phyloP scores from a whole-genome alignment of 2,888 invertebrate genomes.

The Abrostola triplasia region DNA sequence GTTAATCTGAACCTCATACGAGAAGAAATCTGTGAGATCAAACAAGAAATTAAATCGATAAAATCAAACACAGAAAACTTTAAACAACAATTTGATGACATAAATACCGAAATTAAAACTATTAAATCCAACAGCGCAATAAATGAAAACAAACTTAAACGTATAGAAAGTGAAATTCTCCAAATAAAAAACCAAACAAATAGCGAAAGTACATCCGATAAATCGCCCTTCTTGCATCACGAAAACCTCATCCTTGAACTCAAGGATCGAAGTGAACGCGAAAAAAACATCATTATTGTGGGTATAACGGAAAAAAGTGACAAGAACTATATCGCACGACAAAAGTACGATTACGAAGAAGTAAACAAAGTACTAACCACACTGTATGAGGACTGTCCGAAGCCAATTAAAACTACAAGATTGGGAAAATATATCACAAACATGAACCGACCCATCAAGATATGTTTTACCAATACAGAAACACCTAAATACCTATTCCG shows the following conservation, averaged over 20 bases:
- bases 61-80: constrained; percentile 33
- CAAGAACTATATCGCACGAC: constrained; percentile 26
- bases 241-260: constrained; percentile 29
- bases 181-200: constrained; percentile 12
- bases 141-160: constrained; percentile 12
- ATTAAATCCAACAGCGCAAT: constrained; percentile 10
- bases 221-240: constrained; percentile 11
- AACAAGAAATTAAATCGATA: constrained; percentile 37
- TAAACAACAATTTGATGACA: constrained; percentile 7
- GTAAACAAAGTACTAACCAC: constrained; percentile 21
- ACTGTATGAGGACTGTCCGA: constrained; percentile 32
- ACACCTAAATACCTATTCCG: constrained; percentile 34
- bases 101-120: constrained; percentile 12
- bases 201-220: background rate
- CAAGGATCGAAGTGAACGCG: no score
- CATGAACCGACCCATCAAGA: constrained; percentile 45
- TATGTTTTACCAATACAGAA: constrained; percentile 29
- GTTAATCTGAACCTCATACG: constrained; percentile 28
- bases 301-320: constrained; percentile 44
- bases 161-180: constrained; percentile 11
- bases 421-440: constrained; percentile 43
- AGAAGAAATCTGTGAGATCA: constrained; percentile 37
- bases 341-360: constrained; percentile 32
- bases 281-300: constrained; percentile 52
- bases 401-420: constrained; percentile 40